Base-by-base conservation (phyloP, 92 coral and sea anemone genomes). In the Umimayanthus chanpuru region DNA sequence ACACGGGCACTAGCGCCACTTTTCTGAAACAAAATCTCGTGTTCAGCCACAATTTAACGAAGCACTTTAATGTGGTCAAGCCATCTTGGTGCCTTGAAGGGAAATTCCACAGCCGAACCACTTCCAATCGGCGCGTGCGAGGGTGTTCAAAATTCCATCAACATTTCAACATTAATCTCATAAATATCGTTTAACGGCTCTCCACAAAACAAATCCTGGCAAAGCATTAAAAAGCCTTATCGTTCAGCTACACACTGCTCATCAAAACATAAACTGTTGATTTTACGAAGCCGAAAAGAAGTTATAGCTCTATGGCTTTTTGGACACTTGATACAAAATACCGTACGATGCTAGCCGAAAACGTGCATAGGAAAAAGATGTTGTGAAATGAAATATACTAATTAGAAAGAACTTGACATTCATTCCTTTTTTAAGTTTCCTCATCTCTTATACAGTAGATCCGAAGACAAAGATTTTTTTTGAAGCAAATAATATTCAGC, bases 61-160 rank as follows among this genome's bases (percentile, higher is more conserved):
- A 38, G 39, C 77, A 47, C 78, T 83, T 70, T 50, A 70, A 30
- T 83, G 77, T 28, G 87, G 78, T 70, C 55, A 32, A 53, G 74
- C 67, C 86, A 50, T 77, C 39, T 18, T 25, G 87, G 87, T 65
- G 87, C 87, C 87, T 44, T 70, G 3, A 83, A 65, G 78, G 87
- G 87, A 83, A 83, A 83, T 83, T 65, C 87, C 87, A 71, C 20
- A 36, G 23, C 30, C 30, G 21, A 58, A 80, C 84, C 87, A 50
- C 78, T 67, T 83, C 76, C 58, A n/a, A 70, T 29, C 23, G 87
- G 78, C 87, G 87, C 87, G 87, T 83, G 87, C 77, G 55, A 68
- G 40, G 65, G 77, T 49, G 73, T 28, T 83, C 77, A 83, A 83
- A 71, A 83, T 70, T 28, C 76, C 77, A 70, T 83, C 49, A 82